Percentiles rank a stretch among this genome's conserved stretches.
These are phyloP conservation scores for Mesocricetus auratus DNA, from an alignment of 2,113 vertebrate genomes.

Conservation along the genomic window DNA sequence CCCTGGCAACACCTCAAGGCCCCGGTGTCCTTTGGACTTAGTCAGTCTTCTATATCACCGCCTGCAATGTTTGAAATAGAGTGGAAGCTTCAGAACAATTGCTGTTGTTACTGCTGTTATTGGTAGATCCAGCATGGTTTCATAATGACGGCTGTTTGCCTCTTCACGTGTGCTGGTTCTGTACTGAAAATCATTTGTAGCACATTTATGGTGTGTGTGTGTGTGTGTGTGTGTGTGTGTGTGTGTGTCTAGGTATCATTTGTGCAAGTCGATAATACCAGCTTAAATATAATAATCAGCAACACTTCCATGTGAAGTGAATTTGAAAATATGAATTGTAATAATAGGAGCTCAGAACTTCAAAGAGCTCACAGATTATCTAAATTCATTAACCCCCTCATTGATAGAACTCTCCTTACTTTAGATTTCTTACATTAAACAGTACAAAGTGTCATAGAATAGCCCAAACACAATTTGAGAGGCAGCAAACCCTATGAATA, in stretches of 20 bases:
- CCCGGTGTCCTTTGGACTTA: neutral
- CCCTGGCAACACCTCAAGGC: neutral
- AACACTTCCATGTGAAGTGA: neutral
- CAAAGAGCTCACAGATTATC: neutral
- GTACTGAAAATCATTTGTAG: neutral
- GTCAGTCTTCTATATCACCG: neutral
- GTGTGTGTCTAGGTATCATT: neutral
- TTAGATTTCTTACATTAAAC: conserved; percentile 41
- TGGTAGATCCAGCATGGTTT: neutral
- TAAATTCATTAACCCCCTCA: neutral
- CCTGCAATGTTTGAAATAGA: neutral
- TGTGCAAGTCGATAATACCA: neutral
- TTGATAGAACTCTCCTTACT: neutral
- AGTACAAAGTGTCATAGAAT: neutral
- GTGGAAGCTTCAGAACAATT: neutral
- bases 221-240: neutral
- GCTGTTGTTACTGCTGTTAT: neutral
- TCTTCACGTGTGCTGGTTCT: neutral
- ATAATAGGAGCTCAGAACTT: neutral
- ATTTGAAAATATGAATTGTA: conserved; percentile 32
- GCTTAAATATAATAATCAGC: neutral
- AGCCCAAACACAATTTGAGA: conserved; percentile 23
- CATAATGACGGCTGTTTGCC: neutral
- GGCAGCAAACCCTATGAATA: conserved; percentile 8
- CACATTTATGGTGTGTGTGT: neutral